These are phyloP conservation scores for Leptinotarsa tumamoca DNA, from an alignment of 2,888 invertebrate genomes.

Conservation along the genomic window DNA sequence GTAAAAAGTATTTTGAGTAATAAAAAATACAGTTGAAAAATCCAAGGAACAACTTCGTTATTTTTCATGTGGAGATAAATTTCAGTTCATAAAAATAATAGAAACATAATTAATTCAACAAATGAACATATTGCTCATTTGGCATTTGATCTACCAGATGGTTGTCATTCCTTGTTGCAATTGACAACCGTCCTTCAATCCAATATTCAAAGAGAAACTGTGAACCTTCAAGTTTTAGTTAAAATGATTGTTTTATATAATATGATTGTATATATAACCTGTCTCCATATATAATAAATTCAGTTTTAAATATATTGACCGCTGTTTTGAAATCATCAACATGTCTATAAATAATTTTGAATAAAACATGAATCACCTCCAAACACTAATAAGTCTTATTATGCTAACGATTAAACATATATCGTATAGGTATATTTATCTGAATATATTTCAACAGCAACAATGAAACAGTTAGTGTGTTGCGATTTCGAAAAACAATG, in stretches of 20 bases:
- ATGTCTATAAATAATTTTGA: constrained; percentile 11
- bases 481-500: constrained; percentile 23
- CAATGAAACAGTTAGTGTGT: constrained; percentile 44
- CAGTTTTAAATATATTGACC: constrained; percentile 40
- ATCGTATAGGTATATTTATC: constrained; percentile 35
- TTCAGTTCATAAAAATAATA: too few species aligned
- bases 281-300: constrained; percentile 36
- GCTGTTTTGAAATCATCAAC: constrained; percentile 27
- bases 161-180: too few species aligned
- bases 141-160: too few species aligned
- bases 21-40: too few species aligned
- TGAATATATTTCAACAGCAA: constrained; percentile 43
- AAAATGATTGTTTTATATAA: constrained; percentile 47
- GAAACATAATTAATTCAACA: too few species aligned
- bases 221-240: constrained; percentile 31
- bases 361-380: constrained; percentile 21
- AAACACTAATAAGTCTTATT: constrained; percentile 35
- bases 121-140: too few species aligned
- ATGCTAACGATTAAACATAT: constrained; percentile 42
- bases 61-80: too few species aligned
- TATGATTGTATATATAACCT: constrained; percentile 47
- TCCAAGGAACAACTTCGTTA: too few species aligned
- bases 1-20: too few species aligned
- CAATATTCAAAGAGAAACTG: constrained; percentile 31
- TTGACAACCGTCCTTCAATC: too few species aligned